phyloP scores from a whole-genome alignment of 2,888 invertebrate species.

The Phengaris arion region DNA sequence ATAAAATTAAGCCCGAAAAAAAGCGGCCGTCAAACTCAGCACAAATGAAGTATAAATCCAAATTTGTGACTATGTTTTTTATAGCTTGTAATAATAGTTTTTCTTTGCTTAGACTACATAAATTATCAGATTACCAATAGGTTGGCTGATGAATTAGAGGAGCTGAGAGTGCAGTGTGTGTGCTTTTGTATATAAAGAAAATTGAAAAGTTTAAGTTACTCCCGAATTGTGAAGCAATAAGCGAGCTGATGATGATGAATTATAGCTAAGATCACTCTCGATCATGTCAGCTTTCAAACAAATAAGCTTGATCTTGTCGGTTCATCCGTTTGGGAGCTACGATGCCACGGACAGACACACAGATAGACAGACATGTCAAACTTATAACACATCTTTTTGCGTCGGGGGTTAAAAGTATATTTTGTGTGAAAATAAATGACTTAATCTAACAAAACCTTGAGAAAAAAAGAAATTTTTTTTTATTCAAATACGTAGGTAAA shows the following conservation, averaged over 20 bases:
- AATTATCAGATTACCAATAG: too few species aligned
- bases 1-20: not conserved
- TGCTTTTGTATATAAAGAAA: not conserved
- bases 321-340: too few species aligned
- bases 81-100: not conserved
- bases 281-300: too few species aligned
- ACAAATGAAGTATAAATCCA: not conserved
- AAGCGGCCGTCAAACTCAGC: not conserved
- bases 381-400: too few species aligned
- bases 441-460: not conserved
- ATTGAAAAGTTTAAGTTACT: too few species aligned
- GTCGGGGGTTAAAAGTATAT: not conserved
- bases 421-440: not conserved
- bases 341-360: too few species aligned
- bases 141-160: too few species aligned
- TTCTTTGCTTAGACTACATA: not conserved
- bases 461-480: not conserved
- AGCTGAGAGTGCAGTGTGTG: not conserved
- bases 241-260: too few species aligned
- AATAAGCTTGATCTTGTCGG: too few species aligned
- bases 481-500: slow-evolving; percentile 11
- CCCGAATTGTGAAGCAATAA: too few species aligned
- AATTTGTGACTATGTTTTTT: not conserved
- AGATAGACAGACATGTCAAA: too few species aligned
- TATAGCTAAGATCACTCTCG: too few species aligned